Conservation (phyloP, 2,888 invertebrate species). For the Eucera pruinosa region DNA sequence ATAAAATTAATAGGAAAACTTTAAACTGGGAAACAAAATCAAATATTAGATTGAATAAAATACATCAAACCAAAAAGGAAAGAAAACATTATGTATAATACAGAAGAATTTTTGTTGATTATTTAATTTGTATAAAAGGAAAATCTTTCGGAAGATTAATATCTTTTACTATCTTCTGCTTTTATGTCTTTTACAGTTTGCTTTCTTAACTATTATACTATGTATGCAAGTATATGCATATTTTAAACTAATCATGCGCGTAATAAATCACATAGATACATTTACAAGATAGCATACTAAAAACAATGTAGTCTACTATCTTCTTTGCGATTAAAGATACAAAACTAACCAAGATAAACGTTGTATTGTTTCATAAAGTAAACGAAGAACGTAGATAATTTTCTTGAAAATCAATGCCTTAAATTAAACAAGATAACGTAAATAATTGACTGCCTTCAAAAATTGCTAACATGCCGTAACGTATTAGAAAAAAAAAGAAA, state of each 20-base stretch:
- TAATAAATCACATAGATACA: constrained; percentile 1
- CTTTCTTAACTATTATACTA: not conserved
- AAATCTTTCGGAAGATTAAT: too few species aligned
- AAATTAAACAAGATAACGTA: not conserved
- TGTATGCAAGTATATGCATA: not conserved
- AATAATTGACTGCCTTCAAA: too few species aligned
- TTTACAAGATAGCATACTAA: not conserved
- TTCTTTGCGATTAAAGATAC: not conserved
- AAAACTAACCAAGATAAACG: not conserved
- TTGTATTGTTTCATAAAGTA: not conserved
- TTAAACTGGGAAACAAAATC: not conserved
- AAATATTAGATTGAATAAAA: not conserved
- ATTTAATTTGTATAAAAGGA: not conserved
- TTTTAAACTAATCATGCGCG: not conserved
- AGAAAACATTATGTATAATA: not conserved
- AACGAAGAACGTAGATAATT: not conserved
- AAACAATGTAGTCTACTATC: not conserved
- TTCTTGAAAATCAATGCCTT: not conserved
- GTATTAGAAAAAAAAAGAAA: too few species aligned
- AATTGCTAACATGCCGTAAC: too few species aligned
- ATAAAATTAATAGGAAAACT: not conserved
- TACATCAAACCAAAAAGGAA: not conserved
- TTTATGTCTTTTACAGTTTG: not conserved
- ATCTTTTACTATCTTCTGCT: too few species aligned
- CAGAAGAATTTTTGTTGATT: not conserved